phyloP scores from a whole-genome alignment of 2,113 vertebrate genomes.

The Hylia prasina region DNA sequence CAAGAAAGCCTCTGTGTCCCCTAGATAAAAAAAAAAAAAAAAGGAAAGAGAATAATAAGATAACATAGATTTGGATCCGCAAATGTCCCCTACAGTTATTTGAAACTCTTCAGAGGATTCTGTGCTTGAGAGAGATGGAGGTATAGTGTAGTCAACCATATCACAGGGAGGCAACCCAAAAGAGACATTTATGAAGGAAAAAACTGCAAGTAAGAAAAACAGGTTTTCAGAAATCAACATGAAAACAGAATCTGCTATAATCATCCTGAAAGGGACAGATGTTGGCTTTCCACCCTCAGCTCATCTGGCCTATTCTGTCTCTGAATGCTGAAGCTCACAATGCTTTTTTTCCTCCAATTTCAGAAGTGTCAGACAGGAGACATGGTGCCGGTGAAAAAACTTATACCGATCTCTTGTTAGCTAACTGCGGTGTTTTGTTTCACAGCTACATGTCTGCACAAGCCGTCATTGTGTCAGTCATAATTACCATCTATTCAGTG shows the following conservation, averaged over 20 bases:
- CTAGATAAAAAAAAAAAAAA: not conserved
- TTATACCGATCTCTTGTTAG: conserved; percentile 68
- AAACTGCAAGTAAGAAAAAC: conserved; percentile 24
- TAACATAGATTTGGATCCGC: not conserved
- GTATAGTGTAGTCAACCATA: not conserved
- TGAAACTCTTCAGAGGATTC: conserved; percentile 2
- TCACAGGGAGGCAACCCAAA: conserved; percentile 14
- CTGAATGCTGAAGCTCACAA: conserved; percentile 54
- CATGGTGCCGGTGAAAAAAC: conserved; percentile 43
- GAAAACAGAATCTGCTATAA: conserved; percentile 57
- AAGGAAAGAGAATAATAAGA: not conserved
- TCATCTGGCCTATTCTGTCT: conserved; percentile 58
- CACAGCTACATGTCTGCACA: conserved; percentile 62
- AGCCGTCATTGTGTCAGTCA: conserved; percentile 76
- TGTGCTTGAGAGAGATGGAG: not conserved
- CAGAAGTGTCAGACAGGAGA: conserved; percentile 73
- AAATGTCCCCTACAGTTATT: not conserved
- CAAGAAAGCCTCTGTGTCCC: not conserved
- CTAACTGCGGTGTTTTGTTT: conserved; percentile 72
- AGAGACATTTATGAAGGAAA: conserved; percentile 49
- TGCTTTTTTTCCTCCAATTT: conserved; percentile 51
- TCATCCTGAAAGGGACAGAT: conserved; percentile 59
- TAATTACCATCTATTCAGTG: conserved; percentile 78
- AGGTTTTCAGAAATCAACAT: conserved; percentile 54
- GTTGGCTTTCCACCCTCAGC: conserved; percentile 49